Conservation (phyloP, 2,888 invertebrate genomes). For the Caenorhabditis japonica region DNA sequence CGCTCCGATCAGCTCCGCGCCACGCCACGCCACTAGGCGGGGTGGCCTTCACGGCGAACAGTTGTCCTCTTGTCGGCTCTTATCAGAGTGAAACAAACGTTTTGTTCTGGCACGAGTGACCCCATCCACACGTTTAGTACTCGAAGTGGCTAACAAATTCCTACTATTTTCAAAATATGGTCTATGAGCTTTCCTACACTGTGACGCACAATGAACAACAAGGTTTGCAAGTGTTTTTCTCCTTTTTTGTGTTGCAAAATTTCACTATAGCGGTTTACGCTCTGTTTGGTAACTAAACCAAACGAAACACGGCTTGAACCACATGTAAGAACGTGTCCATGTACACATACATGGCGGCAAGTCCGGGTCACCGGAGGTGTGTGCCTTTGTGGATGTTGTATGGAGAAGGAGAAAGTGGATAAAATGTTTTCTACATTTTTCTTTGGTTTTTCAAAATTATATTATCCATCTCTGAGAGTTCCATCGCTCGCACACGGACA, state of each 20-base stretch:
- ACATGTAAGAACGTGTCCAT: too few species aligned
- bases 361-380: constrained; percentile 32
- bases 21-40: too few species aligned
- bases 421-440: too few species aligned
- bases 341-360: constrained; percentile 9
- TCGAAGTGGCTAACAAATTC: too few species aligned
- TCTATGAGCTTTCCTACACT: constrained; percentile 37
- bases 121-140: not conserved
- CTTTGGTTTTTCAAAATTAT: constrained; percentile 11
- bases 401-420: too few species aligned
- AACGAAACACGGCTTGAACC: too few species aligned
- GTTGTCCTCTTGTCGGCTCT: constrained; percentile 1
- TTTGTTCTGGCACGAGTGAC: not conserved
- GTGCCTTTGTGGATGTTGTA: too few species aligned
- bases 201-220: constrained; percentile 24
- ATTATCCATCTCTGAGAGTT: too few species aligned
- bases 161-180: constrained; percentile 20
- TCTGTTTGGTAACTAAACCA: constrained; percentile 26
- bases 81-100: not conserved
- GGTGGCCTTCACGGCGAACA: too few species aligned
- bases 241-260: constrained; percentile 3
- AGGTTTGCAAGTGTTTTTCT: constrained; percentile 20
- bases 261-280: constrained; percentile 15
- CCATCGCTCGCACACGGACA: too few species aligned
- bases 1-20: too few species aligned